These are phyloP conservation scores for Catharus fuscescens DNA, from an alignment of 2,113 vertebrate genomes.

Conservation along the genomic window DNA sequence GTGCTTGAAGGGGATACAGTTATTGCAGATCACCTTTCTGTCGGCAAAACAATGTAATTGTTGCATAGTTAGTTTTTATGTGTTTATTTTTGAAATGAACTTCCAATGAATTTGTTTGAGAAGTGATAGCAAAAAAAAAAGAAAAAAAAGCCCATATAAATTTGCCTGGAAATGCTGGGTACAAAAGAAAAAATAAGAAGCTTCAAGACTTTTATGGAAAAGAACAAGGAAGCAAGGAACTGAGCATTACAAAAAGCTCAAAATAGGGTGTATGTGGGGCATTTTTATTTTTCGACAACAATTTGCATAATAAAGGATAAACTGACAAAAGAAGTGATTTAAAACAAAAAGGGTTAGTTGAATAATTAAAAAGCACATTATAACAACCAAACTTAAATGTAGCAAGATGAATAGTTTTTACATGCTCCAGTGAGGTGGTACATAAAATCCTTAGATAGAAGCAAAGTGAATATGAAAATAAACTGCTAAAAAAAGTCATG, in stretches of 20 bases:
- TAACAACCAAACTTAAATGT: slow-evolving; percentile 41
- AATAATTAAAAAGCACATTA: slow-evolving; percentile 65
- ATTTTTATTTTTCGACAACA: slow-evolving; percentile 31
- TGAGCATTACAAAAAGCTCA: slow-evolving; percentile 7
- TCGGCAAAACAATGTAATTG: neutral
- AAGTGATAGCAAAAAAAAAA: neutral
- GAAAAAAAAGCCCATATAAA: neutral
- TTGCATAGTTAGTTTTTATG: neutral
- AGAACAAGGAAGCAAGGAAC: slow-evolving; percentile 8
- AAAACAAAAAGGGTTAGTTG: slow-evolving; percentile 42
- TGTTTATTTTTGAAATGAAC: neutral
- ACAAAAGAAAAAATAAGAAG: neutral
- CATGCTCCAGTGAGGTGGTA: neutral
- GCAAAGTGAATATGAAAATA: slow-evolving; percentile 18
- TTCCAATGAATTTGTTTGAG: neutral
- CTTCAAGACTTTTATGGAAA: neutral
- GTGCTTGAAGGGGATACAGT: neutral
- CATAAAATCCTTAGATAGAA: slow-evolving; percentile 48
- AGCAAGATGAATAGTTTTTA: slow-evolving; percentile 45
- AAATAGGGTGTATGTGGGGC: slow-evolving; percentile 31
- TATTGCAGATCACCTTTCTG: neutral
- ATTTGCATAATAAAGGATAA: slow-evolving; percentile 52
- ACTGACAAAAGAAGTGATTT: slow-evolving; percentile 49
- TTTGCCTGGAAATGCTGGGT: neutral
- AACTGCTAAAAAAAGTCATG: neutral